Evolutionary conservation across 2,888 invertebrate genomes (phyloP).

Genomic region (Microctonus hyperodae): DNA sequence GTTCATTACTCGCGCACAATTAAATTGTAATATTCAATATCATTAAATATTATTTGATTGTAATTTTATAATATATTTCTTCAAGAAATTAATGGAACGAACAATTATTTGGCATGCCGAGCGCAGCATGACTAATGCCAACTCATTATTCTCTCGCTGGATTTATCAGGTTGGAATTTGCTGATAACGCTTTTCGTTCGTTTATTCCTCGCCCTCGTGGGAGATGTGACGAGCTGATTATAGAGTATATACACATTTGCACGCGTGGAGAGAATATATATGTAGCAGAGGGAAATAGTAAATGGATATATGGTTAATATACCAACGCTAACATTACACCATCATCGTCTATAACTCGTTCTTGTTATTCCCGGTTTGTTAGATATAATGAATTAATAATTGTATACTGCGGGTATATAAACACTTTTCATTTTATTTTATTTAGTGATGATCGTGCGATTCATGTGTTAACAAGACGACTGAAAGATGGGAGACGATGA

Average conservation of each 20-base stretch:
- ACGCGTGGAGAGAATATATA: conserved; percentile 44
- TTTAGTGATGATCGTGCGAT: background rate
- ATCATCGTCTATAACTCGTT: no score
- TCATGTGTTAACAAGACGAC: background rate
- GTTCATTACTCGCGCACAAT: conserved; percentile 6
- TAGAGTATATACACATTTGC: conserved; percentile 48
- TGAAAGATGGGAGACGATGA: background rate
- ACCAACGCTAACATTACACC: background rate
- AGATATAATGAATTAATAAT: background rate
- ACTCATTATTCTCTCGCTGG: conserved; percentile 58
- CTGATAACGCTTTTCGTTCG: conserved; percentile 58
- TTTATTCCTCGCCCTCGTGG: conserved; percentile 44
- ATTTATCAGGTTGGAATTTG: conserved; percentile 56
- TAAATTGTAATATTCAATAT: background rate
- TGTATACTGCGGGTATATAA: background rate
- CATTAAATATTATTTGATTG: background rate
- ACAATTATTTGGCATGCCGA: background rate
- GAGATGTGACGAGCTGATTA: conserved; percentile 54
- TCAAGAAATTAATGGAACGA: background rate
- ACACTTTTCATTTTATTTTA: background rate
- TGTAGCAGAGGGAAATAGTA: conserved; percentile 1
- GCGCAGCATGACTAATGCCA: conserved; percentile 57
- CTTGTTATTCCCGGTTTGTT: background rate
- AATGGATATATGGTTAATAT: background rate
- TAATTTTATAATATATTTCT: background rate